Conservation (phyloP, 2,888 invertebrate species). For the Cryptops parisi region DNA sequence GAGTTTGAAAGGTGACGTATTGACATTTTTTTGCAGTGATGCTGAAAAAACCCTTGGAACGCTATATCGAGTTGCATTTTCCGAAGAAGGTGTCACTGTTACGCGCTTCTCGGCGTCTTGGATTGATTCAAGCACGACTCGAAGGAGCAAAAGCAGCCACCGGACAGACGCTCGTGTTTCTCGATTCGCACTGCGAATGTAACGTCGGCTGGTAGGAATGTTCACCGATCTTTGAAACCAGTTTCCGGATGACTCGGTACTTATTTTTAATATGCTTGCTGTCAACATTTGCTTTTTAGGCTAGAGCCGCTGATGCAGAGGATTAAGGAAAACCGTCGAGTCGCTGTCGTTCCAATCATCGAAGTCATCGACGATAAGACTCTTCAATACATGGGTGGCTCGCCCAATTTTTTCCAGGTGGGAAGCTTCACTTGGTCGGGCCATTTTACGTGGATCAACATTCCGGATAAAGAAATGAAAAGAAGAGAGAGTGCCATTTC, state of each 20-base stretch:
- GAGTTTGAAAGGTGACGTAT: conserved; percentile 6
- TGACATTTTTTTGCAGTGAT: conserved; percentile 37
- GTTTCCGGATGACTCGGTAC: not conserved
- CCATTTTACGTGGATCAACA: conserved; percentile 83
- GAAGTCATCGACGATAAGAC: conserved; percentile 77
- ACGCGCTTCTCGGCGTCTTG: conserved; percentile 57
- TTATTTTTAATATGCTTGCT: not conserved
- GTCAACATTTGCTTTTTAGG: conserved; percentile 29
- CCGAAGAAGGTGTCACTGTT: conserved; percentile 52
- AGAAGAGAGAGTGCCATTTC: conserved; percentile 43
- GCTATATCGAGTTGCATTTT: conserved; percentile 49
- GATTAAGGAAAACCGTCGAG: conserved; percentile 60
- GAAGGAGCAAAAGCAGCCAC: conserved; percentile 69
- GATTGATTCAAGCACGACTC: conserved; percentile 77
- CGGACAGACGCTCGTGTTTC: conserved; percentile 67
- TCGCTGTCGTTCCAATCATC: conserved; percentile 85
- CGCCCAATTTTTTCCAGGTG: conserved; percentile 40
- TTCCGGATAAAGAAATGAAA: conserved; percentile 48
- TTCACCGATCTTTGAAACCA: too few relatives aligned
- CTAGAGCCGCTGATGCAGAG: conserved; percentile 75
- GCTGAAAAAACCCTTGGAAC: conserved; percentile 56
- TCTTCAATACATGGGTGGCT: conserved; percentile 52
- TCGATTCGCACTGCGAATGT: conserved; percentile 85
- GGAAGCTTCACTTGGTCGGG: conserved; percentile 78
- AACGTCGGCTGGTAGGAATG: conserved; percentile 48